Evolutionary conservation across 1,140 invertebrate genomes (phyloP).

Genomic region (Rhopalosiphum maidis): DNA sequence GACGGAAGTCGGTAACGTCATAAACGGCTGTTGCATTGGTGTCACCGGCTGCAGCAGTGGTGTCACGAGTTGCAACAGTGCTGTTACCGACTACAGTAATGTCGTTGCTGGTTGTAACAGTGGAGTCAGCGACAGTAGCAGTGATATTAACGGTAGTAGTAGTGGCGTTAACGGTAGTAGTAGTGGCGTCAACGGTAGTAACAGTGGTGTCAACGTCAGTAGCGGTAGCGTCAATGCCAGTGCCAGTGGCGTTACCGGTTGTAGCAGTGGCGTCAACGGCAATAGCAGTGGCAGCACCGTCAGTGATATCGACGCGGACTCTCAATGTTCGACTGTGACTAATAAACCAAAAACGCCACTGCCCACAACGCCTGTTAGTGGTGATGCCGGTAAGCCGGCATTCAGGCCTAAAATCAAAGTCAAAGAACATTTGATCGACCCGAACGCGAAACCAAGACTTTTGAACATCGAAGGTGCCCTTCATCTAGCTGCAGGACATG

Average conservation of each 20-base stretch:
- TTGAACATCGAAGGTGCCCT: slow-evolving; percentile 60
- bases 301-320: neutral
- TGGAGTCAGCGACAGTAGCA: neutral
- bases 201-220: slow-evolving; percentile 55
- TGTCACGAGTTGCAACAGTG: neutral
- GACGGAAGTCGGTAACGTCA: neutral
- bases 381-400: slow-evolving; percentile 60
- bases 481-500: neutral
- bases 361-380: neutral
- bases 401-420: slow-evolving; percentile 63
- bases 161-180: neutral
- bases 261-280: slow-evolving; percentile 3
- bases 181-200: slow-evolving; percentile 16
- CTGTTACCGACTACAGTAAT: slow-evolving; percentile 45
- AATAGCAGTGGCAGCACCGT: neutral
- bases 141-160: slow-evolving; percentile 42
- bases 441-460: slow-evolving; percentile 61
- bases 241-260: neutral
- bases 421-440: slow-evolving; percentile 64
- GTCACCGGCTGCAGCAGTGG: slow-evolving; percentile 47
- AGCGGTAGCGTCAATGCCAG: neutral
- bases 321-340: slow-evolving; percentile 58
- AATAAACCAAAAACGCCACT: neutral
- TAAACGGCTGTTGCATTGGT: slow-evolving; percentile 57
- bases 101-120: slow-evolving; percentile 49